phyloP scores from a whole-genome alignment of 2,888 invertebrate species.

The Acanthacorydalis orientalis region DNA sequence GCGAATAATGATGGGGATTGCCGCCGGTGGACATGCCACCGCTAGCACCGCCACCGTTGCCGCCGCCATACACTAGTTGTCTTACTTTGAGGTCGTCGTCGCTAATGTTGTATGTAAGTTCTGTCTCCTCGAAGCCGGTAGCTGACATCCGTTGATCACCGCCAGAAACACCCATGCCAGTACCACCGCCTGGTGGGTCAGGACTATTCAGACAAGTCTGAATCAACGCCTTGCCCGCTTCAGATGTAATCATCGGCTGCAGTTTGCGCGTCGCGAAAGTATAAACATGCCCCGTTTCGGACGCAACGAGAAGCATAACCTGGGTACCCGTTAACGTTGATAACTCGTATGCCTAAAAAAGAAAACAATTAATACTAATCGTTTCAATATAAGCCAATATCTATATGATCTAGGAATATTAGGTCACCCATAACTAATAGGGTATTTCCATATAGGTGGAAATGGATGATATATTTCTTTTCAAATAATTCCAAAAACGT shows the following conservation, averaged over 20 bases:
- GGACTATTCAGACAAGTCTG: slow-evolving; percentile 98
- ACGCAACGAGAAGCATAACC: slow-evolving; percentile 98
- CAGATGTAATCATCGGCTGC: slow-evolving; percentile 98
- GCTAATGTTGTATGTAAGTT: slow-evolving; percentile 90
- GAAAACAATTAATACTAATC: not conserved
- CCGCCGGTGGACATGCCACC: slow-evolving; percentile 24
- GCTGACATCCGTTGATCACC: slow-evolving; percentile 95
- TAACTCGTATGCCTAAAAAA: slow-evolving; percentile 89
- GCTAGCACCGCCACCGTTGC: slow-evolving; percentile 23
- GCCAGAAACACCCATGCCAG: slow-evolving; percentile 36
- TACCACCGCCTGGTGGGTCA: slow-evolving; percentile 49
- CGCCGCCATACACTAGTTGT: slow-evolving; percentile 74
- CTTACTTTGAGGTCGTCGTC: slow-evolving; percentile 96
- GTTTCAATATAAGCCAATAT: too few relatives aligned
- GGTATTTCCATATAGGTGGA: too few relatives aligned
- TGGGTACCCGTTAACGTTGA: slow-evolving; percentile 98
- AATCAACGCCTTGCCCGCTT: slow-evolving; percentile 91
- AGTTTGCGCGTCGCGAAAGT: slow-evolving; percentile 97
- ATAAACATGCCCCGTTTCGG: slow-evolving; percentile 98
- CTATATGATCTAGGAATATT: too few relatives aligned
- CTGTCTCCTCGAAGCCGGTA: slow-evolving; percentile 96
- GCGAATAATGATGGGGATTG: slow-evolving; percentile 22
- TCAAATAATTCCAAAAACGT: too few relatives aligned
- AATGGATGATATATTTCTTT: too few relatives aligned
- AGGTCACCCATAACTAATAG: too few relatives aligned